Evolutionary conservation across 2,113 vertebrate species (phyloP).

Genomic region (Phrynocephalus versicolor): DNA sequence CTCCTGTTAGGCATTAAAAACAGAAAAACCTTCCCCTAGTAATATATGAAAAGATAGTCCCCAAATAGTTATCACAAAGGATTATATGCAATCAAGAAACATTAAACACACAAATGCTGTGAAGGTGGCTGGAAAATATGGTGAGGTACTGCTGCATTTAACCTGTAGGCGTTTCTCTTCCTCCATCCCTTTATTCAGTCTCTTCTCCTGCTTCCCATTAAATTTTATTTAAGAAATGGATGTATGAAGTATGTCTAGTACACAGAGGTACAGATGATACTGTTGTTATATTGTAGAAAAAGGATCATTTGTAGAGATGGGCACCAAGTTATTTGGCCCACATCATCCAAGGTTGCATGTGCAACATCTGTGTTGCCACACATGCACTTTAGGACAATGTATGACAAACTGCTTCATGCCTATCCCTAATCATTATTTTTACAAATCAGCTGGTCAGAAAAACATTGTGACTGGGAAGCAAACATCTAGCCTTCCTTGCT

Average conservation of each 20-base stretch:
- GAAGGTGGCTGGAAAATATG: neutral
- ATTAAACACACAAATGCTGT: neutral
- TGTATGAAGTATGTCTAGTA: neutral
- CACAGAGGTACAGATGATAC: neutral
- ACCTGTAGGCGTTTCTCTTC: neutral
- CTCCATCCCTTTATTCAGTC: neutral
- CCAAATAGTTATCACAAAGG: neutral
- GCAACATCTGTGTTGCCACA: no score
- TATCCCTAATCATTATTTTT: no score
- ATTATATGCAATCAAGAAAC: neutral
- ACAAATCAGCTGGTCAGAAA: slow-evolving; percentile 29
- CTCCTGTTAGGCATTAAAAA: slow-evolving; percentile 4
- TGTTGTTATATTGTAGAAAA: slow-evolving; percentile 16
- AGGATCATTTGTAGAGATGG: no score
- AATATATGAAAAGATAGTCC: slow-evolving; percentile 12
- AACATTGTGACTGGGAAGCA: neutral
- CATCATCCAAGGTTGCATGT: no score
- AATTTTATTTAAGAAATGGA: slow-evolving; percentile 19
- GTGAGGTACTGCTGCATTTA: slow-evolving; percentile 4
- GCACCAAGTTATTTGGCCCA: no score
- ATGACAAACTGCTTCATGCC: no score
- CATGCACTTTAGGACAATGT: no score
- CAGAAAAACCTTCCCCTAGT: neutral
- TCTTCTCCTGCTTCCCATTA: neutral
- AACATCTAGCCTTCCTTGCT: slow-evolving; percentile 8